phyloP scores from a whole-genome alignment of 2,113 vertebrate genomes.

The Daboia siamensis region DNA sequence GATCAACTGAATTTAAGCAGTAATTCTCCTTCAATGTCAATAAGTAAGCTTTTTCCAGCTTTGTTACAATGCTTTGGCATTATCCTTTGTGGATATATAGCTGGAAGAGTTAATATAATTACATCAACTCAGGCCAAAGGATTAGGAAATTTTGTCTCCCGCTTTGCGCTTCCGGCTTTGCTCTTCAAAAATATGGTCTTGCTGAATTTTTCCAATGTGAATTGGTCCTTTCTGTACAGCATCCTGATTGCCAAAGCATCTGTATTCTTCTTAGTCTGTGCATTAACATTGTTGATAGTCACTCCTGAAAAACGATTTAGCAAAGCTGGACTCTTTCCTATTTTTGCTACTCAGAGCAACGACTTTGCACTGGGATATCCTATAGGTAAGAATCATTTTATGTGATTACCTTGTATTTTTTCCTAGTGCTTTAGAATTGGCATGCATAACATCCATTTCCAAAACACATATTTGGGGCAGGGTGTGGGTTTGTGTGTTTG shows the following conservation, averaged over 20 bases:
- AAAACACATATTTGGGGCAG: not conserved
- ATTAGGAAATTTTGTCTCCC: slow-evolving; percentile 93
- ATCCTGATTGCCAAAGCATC: slow-evolving; percentile 90
- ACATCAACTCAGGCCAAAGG: slow-evolving; percentile 91
- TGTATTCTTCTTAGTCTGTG: slow-evolving; percentile 86
- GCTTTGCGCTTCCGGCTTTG: slow-evolving; percentile 93
- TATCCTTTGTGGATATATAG: slow-evolving; percentile 92
- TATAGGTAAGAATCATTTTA: slow-evolving; percentile 82
- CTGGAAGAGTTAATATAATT: slow-evolving; percentile 88
- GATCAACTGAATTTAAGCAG: slow-evolving; percentile 57
- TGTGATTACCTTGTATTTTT: slow-evolving; percentile 32
- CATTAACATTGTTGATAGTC: slow-evolving; percentile 86
- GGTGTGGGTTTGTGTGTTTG: not conserved
- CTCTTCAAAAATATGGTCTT: slow-evolving; percentile 98
- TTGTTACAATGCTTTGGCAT: slow-evolving; percentile 96
- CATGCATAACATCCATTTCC: not conserved
- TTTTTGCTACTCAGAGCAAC: slow-evolving; percentile 98
- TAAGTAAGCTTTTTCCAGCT: slow-evolving; percentile 91
- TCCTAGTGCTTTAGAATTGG: slow-evolving; percentile 10
- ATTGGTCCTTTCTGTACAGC: slow-evolving; percentile 94
- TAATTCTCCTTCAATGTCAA: slow-evolving; percentile 81
- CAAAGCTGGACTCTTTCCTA: slow-evolving; percentile 95
- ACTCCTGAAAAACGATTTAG: slow-evolving; percentile 84
- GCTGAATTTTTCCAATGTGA: slow-evolving; percentile 89
- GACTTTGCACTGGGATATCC: slow-evolving; percentile 98